phyloP scores from a whole-genome alignment of 2,888 invertebrate genomes.

The Pogonocherus hispidulus region DNA sequence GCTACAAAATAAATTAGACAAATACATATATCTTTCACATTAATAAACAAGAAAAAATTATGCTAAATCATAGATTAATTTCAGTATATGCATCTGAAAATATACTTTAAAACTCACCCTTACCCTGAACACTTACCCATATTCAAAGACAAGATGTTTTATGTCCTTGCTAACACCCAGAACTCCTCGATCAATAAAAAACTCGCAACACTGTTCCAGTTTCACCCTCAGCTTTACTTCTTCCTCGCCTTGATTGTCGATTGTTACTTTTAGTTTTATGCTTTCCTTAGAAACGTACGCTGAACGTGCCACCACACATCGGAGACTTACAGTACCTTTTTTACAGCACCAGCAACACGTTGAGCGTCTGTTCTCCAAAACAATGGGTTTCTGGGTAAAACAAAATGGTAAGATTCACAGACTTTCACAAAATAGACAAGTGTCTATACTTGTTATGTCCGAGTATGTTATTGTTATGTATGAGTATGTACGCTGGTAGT shows the following conservation, averaged over 20 bases:
- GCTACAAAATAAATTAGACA: slow-evolving; percentile 57
- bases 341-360: slow-evolving; percentile 82
- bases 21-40: too few species aligned
- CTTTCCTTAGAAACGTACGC: slow-evolving; percentile 84
- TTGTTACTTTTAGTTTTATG: slow-evolving; percentile 77
- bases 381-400: slow-evolving; percentile 73
- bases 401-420: neutral
- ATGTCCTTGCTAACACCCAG: slow-evolving; percentile 80
- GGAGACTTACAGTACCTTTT: slow-evolving; percentile 76
- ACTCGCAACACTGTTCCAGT: slow-evolving; percentile 78
- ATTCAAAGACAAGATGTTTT: slow-evolving; percentile 79
- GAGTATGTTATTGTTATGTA: too few species aligned
- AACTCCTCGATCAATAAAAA: slow-evolving; percentile 82
- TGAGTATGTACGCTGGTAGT: too few species aligned
- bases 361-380: slow-evolving; percentile 75
- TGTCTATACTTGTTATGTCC: too few species aligned
- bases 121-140: slow-evolving; percentile 69
- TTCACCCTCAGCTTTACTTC: slow-evolving; percentile 64
- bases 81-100: neutral
- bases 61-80: too few species aligned
- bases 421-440: too few species aligned
- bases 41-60: too few species aligned
- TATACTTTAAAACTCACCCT: too few species aligned
- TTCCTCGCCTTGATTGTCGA: slow-evolving; percentile 75
- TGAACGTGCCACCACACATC: slow-evolving; percentile 78